A percentile compares a stretch with the other conserved stretches of the same genome.
These are phyloP conservation scores for Acleris cristana DNA, from an alignment of 2,888 invertebrate genomes.

Conservation along the genomic window DNA sequence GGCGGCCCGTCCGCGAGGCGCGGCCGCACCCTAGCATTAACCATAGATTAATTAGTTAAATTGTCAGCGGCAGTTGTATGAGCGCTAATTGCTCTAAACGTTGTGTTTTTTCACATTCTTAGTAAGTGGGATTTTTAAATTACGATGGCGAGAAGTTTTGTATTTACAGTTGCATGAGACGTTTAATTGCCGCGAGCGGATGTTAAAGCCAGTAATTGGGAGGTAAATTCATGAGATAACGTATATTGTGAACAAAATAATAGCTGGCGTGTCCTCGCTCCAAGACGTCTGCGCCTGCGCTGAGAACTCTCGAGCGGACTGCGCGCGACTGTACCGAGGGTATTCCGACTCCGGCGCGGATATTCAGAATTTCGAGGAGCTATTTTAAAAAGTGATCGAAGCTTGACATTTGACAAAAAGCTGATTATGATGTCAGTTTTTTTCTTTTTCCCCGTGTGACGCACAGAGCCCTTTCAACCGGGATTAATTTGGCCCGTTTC, in stretches of 20 bases:
- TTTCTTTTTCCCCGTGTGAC: constrained; percentile 63
- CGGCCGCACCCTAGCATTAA: constrained; percentile 52
- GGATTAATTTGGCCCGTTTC: constrained; percentile 82
- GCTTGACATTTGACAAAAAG: constrained; percentile 81
- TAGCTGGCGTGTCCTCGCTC: constrained; percentile 38
- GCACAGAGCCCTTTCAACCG: constrained; percentile 72
- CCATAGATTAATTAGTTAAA: constrained; percentile 70
- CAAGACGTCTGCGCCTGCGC: constrained; percentile 14
- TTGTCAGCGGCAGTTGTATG: constrained; percentile 67
- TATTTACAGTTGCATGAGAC: constrained; percentile 80
- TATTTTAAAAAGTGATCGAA: constrained; percentile 75
- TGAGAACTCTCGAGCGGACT: constrained; percentile 14
- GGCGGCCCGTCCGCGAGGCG: constrained; percentile 3
- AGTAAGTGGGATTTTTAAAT: constrained; percentile 76
- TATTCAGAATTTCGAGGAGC: constrained; percentile 64
- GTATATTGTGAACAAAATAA: constrained; percentile 55
- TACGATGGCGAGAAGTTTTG: constrained; percentile 69
- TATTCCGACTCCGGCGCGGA: constrained; percentile 47
- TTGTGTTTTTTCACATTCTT: constrained; percentile 76
- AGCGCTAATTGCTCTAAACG: constrained; percentile 77
- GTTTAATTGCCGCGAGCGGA: constrained; percentile 75
- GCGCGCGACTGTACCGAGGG: constrained; percentile 45
- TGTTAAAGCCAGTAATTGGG: constrained; percentile 77
- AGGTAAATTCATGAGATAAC: constrained; percentile 72
- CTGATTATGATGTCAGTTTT: constrained; percentile 82